Evolutionary conservation across 2,888 invertebrate genomes (phyloP), one percentile per base, ranked within the genome.

Genomic region (Escarpia spicata): DNA sequence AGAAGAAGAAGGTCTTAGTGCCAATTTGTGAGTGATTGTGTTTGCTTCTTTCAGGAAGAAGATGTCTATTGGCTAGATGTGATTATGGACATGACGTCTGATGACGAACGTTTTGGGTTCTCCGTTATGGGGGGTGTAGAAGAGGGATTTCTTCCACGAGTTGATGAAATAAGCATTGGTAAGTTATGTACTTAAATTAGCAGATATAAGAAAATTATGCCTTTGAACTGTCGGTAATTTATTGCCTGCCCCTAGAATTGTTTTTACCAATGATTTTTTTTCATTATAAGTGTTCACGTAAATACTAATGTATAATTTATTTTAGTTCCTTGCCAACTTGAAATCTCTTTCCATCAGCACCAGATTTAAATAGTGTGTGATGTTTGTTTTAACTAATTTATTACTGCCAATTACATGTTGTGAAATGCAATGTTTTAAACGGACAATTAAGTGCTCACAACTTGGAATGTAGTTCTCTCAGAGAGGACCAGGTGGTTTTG

Each of bases 41-140:
- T 75, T 26, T 3, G 6, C 26, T 4, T 75, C 75, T 75, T 75
- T 75, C 75, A 75, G 75, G 75, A 75, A 75, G 75, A 75, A 75
- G 75, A 75, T 75, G 75, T 91, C 3, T 91, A 43, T 26, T 91
- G 44, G 43, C n/a, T 91, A 37, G 91, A 91, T 26, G 44, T 91
- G 19, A 26, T 43, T 43, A 93, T 95, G 92, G 93, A 94, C 43
- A 93, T 96, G 93, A 95, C 95, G 19, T 94, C 94, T 52, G 94
- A 94, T 43, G 96, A 97, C 92, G 95, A 95, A 58, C 94, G 96
- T 26, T 97, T 97, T 94, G 97, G 97, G 90, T 97, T 97, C 94
- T 96, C 96, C 19, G 96, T 97, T 0, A 96, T 96, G 93, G 97
- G 97, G 6, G 97, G 97, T 0, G 92, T 94, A 43, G 97, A 96